A percentile compares a stretch with the other conserved stretches of the same genome.
Evolutionary conservation across 2,113 vertebrate genomes (phyloP).

Genomic region (Rhabdornis inornatus): DNA sequence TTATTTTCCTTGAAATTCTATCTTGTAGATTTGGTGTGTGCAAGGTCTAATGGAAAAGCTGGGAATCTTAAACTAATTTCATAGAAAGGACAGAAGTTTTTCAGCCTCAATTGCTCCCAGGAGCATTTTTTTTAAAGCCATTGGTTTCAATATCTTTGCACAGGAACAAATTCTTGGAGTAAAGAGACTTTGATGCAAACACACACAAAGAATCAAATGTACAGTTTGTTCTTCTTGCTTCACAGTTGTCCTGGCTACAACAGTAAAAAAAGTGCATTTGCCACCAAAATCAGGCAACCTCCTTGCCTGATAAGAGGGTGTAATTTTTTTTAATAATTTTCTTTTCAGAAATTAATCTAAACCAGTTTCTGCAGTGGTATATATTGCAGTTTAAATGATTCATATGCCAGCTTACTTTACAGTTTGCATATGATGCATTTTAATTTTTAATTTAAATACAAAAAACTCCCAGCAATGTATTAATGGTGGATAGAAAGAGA

Average conservation of each 20-base stretch:
- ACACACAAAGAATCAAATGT: neutral
- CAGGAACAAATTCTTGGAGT: neutral
- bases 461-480: neutral
- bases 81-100: neutral
- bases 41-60: neutral
- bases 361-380: neutral
- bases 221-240: neutral
- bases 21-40: neutral
- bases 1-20: neutral
- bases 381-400: neutral
- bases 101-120: neutral
- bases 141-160: neutral
- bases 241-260: neutral
- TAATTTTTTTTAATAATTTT: neutral
- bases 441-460: slow-evolving; percentile 25
- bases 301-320: neutral
- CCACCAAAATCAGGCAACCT: neutral
- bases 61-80: neutral
- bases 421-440: neutral
- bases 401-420: neutral
- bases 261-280: neutral
- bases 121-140: neutral
- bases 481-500: neutral
- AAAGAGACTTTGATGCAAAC: neutral
- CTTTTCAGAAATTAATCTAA: neutral